phyloP scores from a whole-genome alignment of 2,797 vertebrate species.

The Melanotaenia pygmaea region DNA sequence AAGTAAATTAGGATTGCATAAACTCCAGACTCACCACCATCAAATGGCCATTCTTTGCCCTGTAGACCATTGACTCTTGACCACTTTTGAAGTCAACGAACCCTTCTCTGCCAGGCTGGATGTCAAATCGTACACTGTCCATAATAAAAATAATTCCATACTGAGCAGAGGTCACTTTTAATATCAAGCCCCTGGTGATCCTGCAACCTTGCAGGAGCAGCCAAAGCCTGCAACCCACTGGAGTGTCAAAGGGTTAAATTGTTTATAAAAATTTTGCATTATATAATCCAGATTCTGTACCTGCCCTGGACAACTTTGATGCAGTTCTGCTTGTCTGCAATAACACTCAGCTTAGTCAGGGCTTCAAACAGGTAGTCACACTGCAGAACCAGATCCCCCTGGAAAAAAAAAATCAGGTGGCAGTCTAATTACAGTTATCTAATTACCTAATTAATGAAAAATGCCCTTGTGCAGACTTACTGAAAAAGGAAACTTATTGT shows the following conservation, averaged over 20 bases:
- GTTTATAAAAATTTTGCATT: background rate
- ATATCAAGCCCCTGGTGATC: background rate
- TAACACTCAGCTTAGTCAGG: slow-evolving; percentile 86
- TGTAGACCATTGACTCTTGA: slow-evolving; percentile 89
- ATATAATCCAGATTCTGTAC: slow-evolving; percentile 68
- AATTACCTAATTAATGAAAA: background rate
- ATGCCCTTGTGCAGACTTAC: background rate
- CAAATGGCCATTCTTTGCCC: slow-evolving; percentile 92
- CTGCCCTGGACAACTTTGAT: slow-evolving; percentile 89
- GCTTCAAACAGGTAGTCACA: slow-evolving; percentile 90
- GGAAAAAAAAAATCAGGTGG: slow-evolving; percentile 18
- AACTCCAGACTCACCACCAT: slow-evolving; percentile 89
- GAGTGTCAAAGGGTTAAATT: background rate
- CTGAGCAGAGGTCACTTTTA: background rate
- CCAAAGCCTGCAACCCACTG: too few relatives aligned
- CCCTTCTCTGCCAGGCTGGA: slow-evolving; percentile 90
- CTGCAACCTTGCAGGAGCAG: too few relatives aligned
- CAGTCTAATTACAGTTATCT: background rate
- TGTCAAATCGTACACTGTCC: slow-evolving; percentile 89
- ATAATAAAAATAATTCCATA: background rate
- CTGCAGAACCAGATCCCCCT: slow-evolving; percentile 93
- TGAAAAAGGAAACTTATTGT: background rate
- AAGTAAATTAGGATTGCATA: background rate
- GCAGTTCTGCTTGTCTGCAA: slow-evolving; percentile 83
- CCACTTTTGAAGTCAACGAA: slow-evolving; percentile 91